Conservation (phyloP, 1,140 invertebrate genomes). For the Archegozetes longisetosus region DNA sequence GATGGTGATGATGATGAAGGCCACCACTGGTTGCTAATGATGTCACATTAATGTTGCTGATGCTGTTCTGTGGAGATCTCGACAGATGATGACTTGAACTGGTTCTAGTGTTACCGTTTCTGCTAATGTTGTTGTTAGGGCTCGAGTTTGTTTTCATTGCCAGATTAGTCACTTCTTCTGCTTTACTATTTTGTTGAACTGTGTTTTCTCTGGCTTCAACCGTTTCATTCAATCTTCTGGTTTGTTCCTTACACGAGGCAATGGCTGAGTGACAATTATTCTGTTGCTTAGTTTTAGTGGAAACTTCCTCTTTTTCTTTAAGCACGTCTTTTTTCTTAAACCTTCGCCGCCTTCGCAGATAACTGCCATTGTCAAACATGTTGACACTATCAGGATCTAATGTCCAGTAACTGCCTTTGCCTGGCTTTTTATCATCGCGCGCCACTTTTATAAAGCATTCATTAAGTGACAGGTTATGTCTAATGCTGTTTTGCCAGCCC, state of each 20-base stretch:
- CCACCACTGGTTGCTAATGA: background rate
- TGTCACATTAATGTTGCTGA: background rate
- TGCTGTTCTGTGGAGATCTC: too few species aligned
- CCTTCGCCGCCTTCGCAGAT: conserved; percentile 65
- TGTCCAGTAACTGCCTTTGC: conserved; percentile 95
- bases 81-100: background rate
- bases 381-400: conserved; percentile 89
- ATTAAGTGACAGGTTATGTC: conserved; percentile 92
- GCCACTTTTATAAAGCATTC: conserved; percentile 97
- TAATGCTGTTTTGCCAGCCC: conserved; percentile 69
- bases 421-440: conserved; percentile 77
- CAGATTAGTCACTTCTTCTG: too few species aligned
- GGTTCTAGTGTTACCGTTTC: background rate
- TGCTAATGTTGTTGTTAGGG: background rate
- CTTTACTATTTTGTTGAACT: too few species aligned
- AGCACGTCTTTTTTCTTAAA: conserved; percentile 92
- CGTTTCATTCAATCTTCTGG: too few species aligned
- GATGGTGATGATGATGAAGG: too few species aligned
- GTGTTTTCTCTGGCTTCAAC: too few species aligned
- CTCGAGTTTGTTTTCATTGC: background rate
- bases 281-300: background rate
- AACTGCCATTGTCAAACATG: conserved; percentile 97
- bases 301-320: conserved; percentile 47
- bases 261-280: background rate
- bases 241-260: background rate